Conservation (phyloP, 2,797 vertebrate genomes). For the Paguma larvata region DNA sequence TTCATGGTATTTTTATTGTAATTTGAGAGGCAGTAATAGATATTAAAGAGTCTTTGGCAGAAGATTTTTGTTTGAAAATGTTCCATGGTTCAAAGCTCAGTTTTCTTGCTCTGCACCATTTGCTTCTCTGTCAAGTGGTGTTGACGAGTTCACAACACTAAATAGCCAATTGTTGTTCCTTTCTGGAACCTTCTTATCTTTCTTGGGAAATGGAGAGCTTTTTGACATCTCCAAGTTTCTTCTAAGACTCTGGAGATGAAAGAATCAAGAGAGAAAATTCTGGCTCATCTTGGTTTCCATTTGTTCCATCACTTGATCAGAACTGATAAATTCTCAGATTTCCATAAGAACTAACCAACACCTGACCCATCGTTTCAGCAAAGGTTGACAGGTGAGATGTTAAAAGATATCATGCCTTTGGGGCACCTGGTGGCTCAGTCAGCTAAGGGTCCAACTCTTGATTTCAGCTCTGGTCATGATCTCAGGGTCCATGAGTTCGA, state of each 20-base stretch:
- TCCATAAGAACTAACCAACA: neutral
- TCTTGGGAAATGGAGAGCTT: neutral
- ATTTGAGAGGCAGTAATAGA: conserved; percentile 55
- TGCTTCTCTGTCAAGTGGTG: conserved; percentile 51
- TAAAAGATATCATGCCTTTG: neutral
- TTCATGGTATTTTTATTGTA: conserved; percentile 64
- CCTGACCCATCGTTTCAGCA: neutral
- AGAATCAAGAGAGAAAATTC: conserved; percentile 49
- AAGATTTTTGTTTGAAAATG: conserved; percentile 67
- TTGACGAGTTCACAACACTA: conserved; percentile 58
- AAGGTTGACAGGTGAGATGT: neutral
- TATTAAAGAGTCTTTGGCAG: conserved; percentile 52
- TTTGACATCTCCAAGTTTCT: conserved; percentile 49
- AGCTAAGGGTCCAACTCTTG: no score
- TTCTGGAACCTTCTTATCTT: conserved; percentile 39
- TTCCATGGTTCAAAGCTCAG: conserved; percentile 22
- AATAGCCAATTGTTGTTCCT: neutral
- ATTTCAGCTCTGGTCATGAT: no score
- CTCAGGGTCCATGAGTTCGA: no score
- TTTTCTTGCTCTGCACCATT: conserved; percentile 60
- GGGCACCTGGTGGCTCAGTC: no score
- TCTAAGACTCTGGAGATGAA: conserved; percentile 12
- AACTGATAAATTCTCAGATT: conserved; percentile 41
- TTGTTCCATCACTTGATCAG: neutral
- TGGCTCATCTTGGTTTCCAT: conserved; percentile 12